Evolutionary conservation across 1,140 invertebrate species (phyloP).

Genomic region (Eriocheir sinensis): DNA sequence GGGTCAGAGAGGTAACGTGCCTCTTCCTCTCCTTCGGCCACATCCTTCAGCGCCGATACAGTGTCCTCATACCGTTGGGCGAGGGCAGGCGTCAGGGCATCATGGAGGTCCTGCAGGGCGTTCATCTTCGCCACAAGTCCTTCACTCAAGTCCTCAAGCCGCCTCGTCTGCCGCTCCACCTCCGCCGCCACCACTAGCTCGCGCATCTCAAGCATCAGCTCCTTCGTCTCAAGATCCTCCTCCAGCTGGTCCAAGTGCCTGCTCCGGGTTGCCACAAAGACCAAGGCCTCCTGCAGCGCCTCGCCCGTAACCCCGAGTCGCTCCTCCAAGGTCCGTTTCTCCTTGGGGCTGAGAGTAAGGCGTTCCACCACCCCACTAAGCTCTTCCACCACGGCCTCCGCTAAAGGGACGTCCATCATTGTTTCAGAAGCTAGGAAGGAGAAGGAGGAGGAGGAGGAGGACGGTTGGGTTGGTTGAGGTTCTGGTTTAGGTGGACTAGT

Average conservation of each 20-base stretch:
- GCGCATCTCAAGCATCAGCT: background rate
- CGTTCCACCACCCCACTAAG: background rate
- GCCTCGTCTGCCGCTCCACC: background rate
- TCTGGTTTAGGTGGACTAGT: too few relatives aligned
- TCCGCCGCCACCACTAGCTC: background rate
- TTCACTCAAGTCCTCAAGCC: background rate
- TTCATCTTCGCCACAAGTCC: background rate
- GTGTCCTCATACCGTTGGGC: background rate
- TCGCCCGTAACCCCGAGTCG: background rate
- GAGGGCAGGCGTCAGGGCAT: background rate
- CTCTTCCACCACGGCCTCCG: background rate
- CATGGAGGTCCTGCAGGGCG: background rate
- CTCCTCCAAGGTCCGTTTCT: background rate
- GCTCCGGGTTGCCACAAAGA: background rate
- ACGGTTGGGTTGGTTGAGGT: background rate
- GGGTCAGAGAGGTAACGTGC: background rate
- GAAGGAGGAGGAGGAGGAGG: background rate
- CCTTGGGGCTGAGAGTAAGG: background rate
- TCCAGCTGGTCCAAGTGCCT: background rate
- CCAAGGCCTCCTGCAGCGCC: background rate
- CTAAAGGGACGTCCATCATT: background rate
- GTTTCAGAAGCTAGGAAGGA: background rate
- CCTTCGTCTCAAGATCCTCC: background rate
- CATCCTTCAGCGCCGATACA: background rate
- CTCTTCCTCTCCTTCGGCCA: background rate